Conservation (phyloP, 2,113 vertebrate genomes). For the Rhinichthys klamathensis region DNA sequence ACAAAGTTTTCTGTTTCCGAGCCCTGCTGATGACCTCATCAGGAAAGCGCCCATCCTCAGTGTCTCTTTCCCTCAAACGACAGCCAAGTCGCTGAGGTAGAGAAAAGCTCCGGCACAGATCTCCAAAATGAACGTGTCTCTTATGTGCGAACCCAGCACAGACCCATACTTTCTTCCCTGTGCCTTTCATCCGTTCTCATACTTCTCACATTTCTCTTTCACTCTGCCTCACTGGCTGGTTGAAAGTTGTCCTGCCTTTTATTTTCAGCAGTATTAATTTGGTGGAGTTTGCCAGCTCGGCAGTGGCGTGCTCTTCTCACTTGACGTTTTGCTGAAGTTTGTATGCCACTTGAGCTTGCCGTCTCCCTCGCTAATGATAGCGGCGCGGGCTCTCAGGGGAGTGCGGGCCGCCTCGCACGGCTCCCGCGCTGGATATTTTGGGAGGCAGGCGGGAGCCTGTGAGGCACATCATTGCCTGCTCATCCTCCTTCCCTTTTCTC, state of each 20-base stretch:
- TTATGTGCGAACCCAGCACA: conserved; percentile 54
- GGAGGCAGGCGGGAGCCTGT: conserved; percentile 78
- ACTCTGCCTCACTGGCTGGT: conserved; percentile 71
- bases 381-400: conserved; percentile 79
- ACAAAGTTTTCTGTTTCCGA: conserved; percentile 51
- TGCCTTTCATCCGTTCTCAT: conserved; percentile 57
- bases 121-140: conserved; percentile 70
- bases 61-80: conserved; percentile 55
- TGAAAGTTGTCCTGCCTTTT: conserved; percentile 86
- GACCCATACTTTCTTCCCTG: conserved; percentile 55
- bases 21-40: conserved; percentile 76
- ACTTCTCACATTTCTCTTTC: conserved; percentile 64
- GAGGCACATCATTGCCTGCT: conserved; percentile 77
- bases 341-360: conserved; percentile 80
- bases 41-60: conserved; percentile 61
- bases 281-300: conserved; percentile 67
- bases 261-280: conserved; percentile 85
- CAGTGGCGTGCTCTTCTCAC: conserved; percentile 75
- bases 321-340: conserved; percentile 87
- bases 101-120: conserved; percentile 74
- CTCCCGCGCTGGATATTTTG: conserved; percentile 79
- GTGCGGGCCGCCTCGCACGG: conserved; percentile 72
- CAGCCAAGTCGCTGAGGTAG: conserved; percentile 70
- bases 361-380: conserved; percentile 82
- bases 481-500: conserved; percentile 61